Percentiles rank a stretch among this genome's conserved stretches.
phyloP scores from a whole-genome alignment of 2,888 invertebrate species.

The Eudasyphora cyanicolor region DNA sequence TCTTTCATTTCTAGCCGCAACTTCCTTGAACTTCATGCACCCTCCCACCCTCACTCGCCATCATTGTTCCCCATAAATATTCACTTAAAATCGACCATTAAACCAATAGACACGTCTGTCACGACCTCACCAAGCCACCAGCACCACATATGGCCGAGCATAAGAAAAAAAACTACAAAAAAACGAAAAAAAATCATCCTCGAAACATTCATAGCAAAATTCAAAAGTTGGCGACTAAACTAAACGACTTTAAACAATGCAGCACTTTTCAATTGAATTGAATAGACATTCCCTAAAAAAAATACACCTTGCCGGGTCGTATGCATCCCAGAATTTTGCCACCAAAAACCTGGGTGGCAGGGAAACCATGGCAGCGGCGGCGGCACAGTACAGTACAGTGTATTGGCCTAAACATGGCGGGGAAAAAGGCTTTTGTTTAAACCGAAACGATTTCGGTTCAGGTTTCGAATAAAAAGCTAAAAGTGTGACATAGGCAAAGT shows the following conservation, averaged over 20 bases:
- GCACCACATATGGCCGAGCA: conserved; percentile 40
- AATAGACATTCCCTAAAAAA: neutral
- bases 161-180: too few relatives aligned
- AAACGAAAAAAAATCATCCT: conserved; percentile 11
- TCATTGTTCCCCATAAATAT: conserved; percentile 17
- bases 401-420: neutral
- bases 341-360: conserved; percentile 57
- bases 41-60: neutral
- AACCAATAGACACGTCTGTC: conserved; percentile 67
- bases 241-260: conserved; percentile 11
- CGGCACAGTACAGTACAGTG: conserved; percentile 15
- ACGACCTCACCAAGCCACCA: conserved; percentile 65
- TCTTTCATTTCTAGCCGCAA: neutral
- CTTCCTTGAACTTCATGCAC: neutral
- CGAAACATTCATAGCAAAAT: conserved; percentile 2
- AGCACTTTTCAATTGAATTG: neutral
- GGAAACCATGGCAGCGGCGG: neutral
- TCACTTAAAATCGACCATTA: conserved; percentile 63
- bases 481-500: conserved; percentile 65
- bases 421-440: conserved; percentile 58
- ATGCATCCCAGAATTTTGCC: neutral
- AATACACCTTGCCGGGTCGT: conserved; percentile 31
- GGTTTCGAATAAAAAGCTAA: conserved; percentile 27
- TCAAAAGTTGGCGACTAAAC: conserved; percentile 12
- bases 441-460: neutral